Conservation (phyloP, 2,888 invertebrate genomes). For the Laspeyria flexula region DNA sequence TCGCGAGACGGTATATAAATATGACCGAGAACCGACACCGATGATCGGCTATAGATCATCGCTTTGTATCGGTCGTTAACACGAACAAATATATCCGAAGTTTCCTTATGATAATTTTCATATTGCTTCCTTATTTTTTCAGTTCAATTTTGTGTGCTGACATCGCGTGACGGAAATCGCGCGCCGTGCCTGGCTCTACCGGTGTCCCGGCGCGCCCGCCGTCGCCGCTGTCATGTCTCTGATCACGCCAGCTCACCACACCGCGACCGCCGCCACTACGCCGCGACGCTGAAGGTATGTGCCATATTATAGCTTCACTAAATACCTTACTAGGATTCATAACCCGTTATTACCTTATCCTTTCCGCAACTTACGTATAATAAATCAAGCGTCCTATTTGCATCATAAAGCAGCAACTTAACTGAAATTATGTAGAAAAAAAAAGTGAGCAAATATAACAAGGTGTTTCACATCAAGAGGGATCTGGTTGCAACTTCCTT, state of each 20-base stretch:
- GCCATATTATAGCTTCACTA: constrained; percentile 13
- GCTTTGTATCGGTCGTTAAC: neutral
- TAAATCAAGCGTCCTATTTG: neutral
- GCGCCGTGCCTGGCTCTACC: constrained; percentile 70
- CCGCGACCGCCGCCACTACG: constrained; percentile 26
- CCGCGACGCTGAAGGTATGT: constrained; percentile 43
- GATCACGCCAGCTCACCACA: constrained; percentile 67
- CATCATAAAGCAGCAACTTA: constrained; percentile 6
- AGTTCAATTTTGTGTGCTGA: constrained; percentile 57
- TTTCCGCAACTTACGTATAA: neutral
- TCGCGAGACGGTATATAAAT: constrained; percentile 28
- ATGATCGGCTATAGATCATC: constrained; percentile 2
- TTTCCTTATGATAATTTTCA: constrained; percentile 28
- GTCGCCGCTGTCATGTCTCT: constrained; percentile 73
- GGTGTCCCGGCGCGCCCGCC: constrained; percentile 61
- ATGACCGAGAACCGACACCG: constrained; percentile 5
- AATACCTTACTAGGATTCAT: constrained; percentile 14
- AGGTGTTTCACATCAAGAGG: constrained; percentile 29
- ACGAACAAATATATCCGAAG: constrained; percentile 22
- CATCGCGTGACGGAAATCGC: constrained; percentile 72
- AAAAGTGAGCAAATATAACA: constrained; percentile 22
- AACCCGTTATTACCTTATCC: constrained; percentile 1
- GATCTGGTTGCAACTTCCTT: constrained; percentile 61
- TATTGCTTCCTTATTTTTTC: constrained; percentile 58
- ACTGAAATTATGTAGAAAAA: neutral